Evolutionary conservation across 2,888 invertebrate genomes (phyloP).

Genomic region (Chaitophorus viminalis): DNA sequence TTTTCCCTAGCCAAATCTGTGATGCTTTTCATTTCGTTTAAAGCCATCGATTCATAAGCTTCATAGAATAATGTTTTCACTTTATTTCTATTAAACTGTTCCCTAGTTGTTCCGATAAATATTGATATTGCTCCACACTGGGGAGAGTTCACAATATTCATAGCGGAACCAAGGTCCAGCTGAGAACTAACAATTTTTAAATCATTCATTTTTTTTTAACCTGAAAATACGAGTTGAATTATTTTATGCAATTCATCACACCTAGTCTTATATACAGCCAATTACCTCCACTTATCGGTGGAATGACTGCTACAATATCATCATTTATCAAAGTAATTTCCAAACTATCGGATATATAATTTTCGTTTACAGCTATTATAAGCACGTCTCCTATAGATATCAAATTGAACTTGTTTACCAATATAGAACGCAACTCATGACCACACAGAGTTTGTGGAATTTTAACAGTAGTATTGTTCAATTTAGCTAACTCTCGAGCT

Average conservation of each 20-base stretch:
- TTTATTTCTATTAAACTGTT: slow-evolving; percentile 83
- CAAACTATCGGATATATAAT: slow-evolving; percentile 74
- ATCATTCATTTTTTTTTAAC: slow-evolving; percentile 60
- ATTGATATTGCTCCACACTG: slow-evolving; percentile 88
- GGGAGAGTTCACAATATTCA: slow-evolving; percentile 74
- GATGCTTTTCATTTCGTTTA: slow-evolving; percentile 82
- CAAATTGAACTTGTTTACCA: slow-evolving; percentile 75
- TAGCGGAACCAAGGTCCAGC: slow-evolving; percentile 76
- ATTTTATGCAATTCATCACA: not conserved
- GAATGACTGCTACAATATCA: slow-evolving; percentile 91
- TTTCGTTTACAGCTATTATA: slow-evolving; percentile 85
- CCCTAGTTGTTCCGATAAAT: slow-evolving; percentile 89
- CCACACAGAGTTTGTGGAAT: slow-evolving; percentile 71
- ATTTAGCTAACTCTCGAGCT: slow-evolving; percentile 83
- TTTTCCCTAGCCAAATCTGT: slow-evolving; percentile 78
- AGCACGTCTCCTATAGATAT: slow-evolving; percentile 76
- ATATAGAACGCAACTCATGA: slow-evolving; percentile 72
- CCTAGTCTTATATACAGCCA: not conserved
- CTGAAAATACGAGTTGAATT: slow-evolving; percentile 42
- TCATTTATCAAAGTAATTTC: slow-evolving; percentile 73
- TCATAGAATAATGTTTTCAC: slow-evolving; percentile 89
- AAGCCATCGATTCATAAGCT: slow-evolving; percentile 91
- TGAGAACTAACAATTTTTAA: slow-evolving; percentile 64
- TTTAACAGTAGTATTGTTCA: slow-evolving; percentile 71
- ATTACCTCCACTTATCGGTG: slow-evolving; percentile 93